Conservation (phyloP, 2,797 vertebrate genomes). For the Falco cherrug region DNA sequence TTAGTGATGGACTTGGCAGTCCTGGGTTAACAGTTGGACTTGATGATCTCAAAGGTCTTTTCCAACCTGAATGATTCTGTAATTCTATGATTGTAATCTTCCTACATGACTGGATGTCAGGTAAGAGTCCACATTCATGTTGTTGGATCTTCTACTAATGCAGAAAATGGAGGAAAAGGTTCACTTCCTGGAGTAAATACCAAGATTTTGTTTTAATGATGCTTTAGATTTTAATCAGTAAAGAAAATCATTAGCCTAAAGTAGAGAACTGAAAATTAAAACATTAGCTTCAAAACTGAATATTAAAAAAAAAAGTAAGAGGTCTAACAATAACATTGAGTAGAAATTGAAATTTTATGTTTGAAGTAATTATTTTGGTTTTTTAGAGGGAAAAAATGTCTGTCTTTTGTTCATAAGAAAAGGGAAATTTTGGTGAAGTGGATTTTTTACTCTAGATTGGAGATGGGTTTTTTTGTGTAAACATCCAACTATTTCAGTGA, state of each 20-base stretch:
- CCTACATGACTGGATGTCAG: not conserved
- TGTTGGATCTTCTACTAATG: not conserved
- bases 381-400: not conserved
- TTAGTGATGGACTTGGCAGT: too few species aligned
- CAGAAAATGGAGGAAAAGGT: not conserved
- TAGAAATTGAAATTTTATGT: not conserved
- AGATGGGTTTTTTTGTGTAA: not conserved
- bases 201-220: not conserved
- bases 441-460: not conserved
- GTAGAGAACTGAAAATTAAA: not conserved
- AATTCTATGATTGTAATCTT: not conserved
- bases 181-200: not conserved
- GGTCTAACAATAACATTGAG: not conserved
- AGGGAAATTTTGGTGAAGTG: accelerated
- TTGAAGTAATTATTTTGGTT: not conserved
- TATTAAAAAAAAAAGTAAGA: not conserved
- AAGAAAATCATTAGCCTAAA: not conserved
- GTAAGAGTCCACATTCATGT: accelerated
- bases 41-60: too few species aligned
- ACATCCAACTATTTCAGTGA: not conserved
- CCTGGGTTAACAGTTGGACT: too few species aligned
- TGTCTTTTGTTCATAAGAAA: not conserved
- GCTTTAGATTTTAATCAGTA: not conserved
- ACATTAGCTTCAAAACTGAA: not conserved
- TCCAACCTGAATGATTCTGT: too few species aligned